Evolutionary conservation across 1,140 invertebrate genomes (phyloP).

Genomic region (Cepaea nemoralis): DNA sequence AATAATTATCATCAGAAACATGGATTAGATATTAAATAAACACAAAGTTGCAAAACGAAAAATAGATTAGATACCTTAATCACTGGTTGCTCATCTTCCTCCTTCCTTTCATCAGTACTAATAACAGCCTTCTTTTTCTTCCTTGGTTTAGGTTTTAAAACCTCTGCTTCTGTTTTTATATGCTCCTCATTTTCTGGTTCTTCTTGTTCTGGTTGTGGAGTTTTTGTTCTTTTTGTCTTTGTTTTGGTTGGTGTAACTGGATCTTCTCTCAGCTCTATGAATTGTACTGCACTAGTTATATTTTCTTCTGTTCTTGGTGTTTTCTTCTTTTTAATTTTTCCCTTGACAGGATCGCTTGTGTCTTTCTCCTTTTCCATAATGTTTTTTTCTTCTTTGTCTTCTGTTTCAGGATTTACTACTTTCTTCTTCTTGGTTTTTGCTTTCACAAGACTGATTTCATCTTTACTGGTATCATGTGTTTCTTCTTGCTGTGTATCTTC

Average conservation of each 20-base stretch:
- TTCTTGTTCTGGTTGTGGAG: conserved; percentile 30
- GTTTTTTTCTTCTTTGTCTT: background rate
- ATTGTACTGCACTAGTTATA: background rate
- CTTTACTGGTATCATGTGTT: background rate
- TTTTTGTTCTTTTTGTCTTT: conserved; percentile 43
- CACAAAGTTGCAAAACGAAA: too few relatives aligned
- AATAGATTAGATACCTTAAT: background rate
- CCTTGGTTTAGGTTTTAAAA: conserved; percentile 17
- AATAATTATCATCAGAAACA: too few relatives aligned
- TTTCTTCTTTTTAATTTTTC: conserved; percentile 41
- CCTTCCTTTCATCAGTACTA: background rate
- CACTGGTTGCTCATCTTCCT: background rate
- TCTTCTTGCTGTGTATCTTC: background rate
- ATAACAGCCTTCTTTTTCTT: conserved; percentile 6
- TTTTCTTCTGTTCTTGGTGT: background rate
- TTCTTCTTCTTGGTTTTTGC: conserved; percentile 47
- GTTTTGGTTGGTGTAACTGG: conserved; percentile 6
- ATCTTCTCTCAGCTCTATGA: conserved; percentile 31
- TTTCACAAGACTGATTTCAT: background rate
- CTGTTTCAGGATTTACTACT: conserved; percentile 37
- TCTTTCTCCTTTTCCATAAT: conserved; percentile 5
- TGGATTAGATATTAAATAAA: too few relatives aligned
- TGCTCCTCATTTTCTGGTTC: conserved; percentile 41
- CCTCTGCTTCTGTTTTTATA: conserved; percentile 30
- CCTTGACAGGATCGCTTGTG: background rate